phyloP scores from a whole-genome alignment of 2,888 invertebrate genomes.

The Arctia plantaginis region DNA sequence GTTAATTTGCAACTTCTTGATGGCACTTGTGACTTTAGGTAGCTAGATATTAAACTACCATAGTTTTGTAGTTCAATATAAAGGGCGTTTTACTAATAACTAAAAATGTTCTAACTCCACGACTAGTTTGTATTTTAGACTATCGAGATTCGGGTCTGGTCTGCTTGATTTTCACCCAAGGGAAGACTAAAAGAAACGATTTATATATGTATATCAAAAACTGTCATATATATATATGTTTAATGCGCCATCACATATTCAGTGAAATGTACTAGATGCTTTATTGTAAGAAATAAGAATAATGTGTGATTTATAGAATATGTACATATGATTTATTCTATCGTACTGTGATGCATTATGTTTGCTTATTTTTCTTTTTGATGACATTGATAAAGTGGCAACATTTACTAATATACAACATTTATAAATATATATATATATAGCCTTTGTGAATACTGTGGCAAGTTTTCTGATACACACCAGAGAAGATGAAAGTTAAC shows the following conservation, averaged over 20 bases:
- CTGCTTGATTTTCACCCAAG: background rate
- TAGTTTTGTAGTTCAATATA: background rate
- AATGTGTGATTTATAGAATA: conserved; percentile 52
- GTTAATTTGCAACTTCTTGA: background rate
- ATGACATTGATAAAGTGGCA: conserved; percentile 33
- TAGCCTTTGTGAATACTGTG: background rate
- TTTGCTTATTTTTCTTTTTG: conserved; percentile 62
- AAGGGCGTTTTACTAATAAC: background rate
- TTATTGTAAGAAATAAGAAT: conserved; percentile 43
- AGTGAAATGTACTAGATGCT: conserved; percentile 46
- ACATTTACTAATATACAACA: background rate
- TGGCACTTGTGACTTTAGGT: background rate
- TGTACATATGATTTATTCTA: conserved; percentile 48
- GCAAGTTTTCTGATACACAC: background rate
- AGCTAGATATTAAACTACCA: background rate
- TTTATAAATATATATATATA: background rate
- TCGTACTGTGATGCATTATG: conserved; percentile 67
- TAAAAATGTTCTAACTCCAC: background rate
- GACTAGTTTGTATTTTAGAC: background rate
- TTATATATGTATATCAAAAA: background rate
- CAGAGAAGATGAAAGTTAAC: background rate
- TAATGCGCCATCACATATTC: conserved; percentile 11
- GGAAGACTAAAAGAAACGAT: background rate
- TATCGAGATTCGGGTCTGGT: background rate
- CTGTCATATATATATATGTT: background rate